Conservation (phyloP, 2,113 vertebrate genomes). For the Abramis brama region DNA sequence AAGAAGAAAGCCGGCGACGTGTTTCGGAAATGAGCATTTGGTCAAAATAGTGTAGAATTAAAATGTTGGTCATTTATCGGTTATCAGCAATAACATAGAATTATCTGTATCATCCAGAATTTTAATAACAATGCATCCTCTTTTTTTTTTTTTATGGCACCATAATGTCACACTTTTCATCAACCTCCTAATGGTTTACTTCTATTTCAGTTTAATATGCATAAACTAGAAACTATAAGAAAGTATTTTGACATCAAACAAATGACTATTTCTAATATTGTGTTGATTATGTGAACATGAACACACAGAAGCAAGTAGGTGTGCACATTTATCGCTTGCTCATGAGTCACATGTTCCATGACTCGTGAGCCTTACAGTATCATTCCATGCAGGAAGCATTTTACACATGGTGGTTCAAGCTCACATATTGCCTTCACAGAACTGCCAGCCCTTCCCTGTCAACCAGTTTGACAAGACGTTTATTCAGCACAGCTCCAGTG, state of each 20-base stretch:
- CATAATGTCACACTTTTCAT: background rate
- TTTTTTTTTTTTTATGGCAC: no score
- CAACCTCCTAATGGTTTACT: background rate
- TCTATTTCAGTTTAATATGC: background rate
- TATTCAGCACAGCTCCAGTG: constrained; percentile 25
- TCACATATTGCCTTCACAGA: background rate
- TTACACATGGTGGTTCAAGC: constrained; percentile 4
- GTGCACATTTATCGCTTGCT: constrained; percentile 5
- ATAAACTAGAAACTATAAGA: background rate
- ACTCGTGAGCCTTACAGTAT: background rate
- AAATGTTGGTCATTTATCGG: no score
- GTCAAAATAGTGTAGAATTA: no score
- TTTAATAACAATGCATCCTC: no score
- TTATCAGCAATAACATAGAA: no score
- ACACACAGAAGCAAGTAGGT: background rate
- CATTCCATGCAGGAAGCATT: background rate
- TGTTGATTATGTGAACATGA: background rate
- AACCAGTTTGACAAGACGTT: constrained; percentile 48
- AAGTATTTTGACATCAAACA: background rate
- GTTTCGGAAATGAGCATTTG: no score
- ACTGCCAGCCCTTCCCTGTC: constrained; percentile 24
- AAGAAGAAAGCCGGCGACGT: no score
- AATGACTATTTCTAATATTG: background rate
- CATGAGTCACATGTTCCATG: background rate
- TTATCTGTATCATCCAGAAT: no score